Conservation (phyloP, 2,113 vertebrate genomes). For the Thymallus thymallus region DNA sequence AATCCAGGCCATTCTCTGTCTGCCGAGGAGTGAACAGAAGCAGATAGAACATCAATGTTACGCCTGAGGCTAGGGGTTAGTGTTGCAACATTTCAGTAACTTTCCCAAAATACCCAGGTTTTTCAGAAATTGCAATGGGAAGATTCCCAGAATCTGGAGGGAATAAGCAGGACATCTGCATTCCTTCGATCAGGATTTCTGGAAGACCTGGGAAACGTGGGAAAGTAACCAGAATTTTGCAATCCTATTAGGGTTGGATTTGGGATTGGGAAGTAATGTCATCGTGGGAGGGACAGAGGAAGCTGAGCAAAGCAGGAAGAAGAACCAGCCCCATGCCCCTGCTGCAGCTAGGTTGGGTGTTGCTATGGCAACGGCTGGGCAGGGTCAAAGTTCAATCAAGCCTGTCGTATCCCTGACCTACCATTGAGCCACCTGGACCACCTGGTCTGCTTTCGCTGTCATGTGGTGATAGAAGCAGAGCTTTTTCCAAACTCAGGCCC, state of each 20-base stretch:
- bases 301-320: not conserved
- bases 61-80: too few species aligned
- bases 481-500: conserved; percentile 23
- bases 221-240: too few species aligned
- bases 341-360: conserved; percentile 17
- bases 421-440: conserved; percentile 26
- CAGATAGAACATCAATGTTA: not conserved
- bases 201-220: too few species aligned
- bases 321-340: too few species aligned
- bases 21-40: not conserved
- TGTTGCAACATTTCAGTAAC: too few species aligned
- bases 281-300: conserved; percentile 13
- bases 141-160: too few species aligned
- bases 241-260: too few species aligned
- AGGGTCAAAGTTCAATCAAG: conserved; percentile 2
- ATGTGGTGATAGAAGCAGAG: conserved; percentile 17
- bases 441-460: too few species aligned
- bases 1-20: too few species aligned
- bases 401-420: conserved; percentile 54
- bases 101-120: too few species aligned
- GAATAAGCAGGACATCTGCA: not conserved
- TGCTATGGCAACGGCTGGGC: conserved; percentile 16
- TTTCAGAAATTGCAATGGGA: too few species aligned
- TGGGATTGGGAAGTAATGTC: not conserved
- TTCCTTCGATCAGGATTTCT: not conserved